Evolutionary conservation across 2,113 vertebrate species (phyloP).

Genomic region (Dasyurus viverrinus): DNA sequence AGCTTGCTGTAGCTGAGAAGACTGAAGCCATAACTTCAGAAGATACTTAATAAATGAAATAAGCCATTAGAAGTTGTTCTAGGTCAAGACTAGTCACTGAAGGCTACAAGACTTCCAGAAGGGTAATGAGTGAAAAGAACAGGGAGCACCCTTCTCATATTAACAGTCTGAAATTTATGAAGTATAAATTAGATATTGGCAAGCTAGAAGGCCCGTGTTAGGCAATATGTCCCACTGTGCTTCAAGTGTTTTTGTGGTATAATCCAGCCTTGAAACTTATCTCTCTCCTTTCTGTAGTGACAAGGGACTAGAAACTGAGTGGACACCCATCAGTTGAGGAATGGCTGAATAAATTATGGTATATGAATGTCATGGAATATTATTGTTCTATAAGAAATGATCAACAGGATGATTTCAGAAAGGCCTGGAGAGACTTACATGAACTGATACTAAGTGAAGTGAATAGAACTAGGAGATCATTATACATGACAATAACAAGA

Average conservation of each 20-base stretch:
- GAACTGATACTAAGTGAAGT: too few relatives aligned
- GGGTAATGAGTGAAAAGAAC: neutral
- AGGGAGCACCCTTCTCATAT: neutral
- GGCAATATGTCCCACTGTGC: neutral
- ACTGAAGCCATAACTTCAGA: neutral
- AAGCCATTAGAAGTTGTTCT: neutral
- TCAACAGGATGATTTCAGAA: too few relatives aligned
- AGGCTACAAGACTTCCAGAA: too few relatives aligned
- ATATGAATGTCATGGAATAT: too few relatives aligned
- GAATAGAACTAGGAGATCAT: too few relatives aligned
- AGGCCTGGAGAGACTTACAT: too few relatives aligned
- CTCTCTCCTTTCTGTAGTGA: neutral
- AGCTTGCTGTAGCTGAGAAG: neutral
- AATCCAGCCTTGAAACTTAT: neutral
- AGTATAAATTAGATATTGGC: neutral
- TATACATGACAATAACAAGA: too few relatives aligned
- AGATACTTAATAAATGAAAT: neutral
- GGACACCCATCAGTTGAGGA: too few relatives aligned
- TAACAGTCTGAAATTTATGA: neutral
- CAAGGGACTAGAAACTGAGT: too few relatives aligned
- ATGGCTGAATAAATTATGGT: too few relatives aligned
- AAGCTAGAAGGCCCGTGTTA: too few relatives aligned
- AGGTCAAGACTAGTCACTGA: neutral
- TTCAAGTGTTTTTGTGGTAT: neutral
- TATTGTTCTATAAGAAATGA: too few relatives aligned